Percentiles rank a stretch among this genome's conserved stretches.
These are phyloP conservation scores for Pseudochirops corinnae DNA, from an alignment of 2,797 vertebrate species.

Conservation along the genomic window DNA sequence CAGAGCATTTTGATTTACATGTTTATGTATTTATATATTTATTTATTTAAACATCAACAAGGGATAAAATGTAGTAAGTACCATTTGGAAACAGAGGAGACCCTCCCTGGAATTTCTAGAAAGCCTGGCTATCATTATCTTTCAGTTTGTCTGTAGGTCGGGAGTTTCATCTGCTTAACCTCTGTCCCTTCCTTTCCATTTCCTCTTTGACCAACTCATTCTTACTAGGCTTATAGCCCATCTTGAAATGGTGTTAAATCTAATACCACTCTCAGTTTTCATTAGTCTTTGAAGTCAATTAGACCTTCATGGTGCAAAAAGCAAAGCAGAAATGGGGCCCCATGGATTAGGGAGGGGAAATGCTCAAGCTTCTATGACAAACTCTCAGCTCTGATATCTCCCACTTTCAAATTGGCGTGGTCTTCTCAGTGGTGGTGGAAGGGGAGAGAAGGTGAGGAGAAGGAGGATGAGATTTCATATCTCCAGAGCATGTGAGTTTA, in stretches of 20 bases:
- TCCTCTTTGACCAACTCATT: constrained; percentile 70
- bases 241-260: constrained; percentile 77
- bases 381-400: constrained; percentile 21
- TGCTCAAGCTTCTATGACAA: constrained; percentile 27
- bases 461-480: constrained; percentile 32
- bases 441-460: background rate
- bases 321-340: constrained; percentile 51
- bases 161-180: constrained; percentile 53
- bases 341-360: constrained; percentile 65
- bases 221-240: constrained; percentile 68
- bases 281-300: constrained; percentile 70
- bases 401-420: constrained; percentile 38
- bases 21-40: background rate
- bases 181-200: constrained; percentile 66
- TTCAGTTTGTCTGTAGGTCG: constrained; percentile 62
- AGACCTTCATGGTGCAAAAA: constrained; percentile 48
- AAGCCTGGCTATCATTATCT: constrained; percentile 58
- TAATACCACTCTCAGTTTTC: constrained; percentile 74
- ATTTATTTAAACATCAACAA: background rate
- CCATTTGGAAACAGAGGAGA: too few species aligned
- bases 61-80: background rate
- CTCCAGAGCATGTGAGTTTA: background rate
- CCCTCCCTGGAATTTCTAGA: constrained; percentile 26
- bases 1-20: background rate
- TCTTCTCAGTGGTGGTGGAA: constrained; percentile 18